These are phyloP conservation scores for Syndactyla subalaris DNA, from an alignment of 2,797 vertebrate species.

Conservation along the genomic window DNA sequence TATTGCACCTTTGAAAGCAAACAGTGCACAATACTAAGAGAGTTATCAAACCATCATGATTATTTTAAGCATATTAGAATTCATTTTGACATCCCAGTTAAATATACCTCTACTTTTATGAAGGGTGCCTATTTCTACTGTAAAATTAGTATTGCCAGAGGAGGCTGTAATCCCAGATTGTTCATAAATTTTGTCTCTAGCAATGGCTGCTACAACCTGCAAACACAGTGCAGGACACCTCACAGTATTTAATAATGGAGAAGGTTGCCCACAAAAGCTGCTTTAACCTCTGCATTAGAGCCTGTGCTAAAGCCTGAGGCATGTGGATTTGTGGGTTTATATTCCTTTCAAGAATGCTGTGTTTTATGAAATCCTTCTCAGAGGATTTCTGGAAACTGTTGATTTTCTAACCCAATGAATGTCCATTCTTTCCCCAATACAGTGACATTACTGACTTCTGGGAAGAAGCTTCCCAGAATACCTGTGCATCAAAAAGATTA, in stretches of 20 bases:
- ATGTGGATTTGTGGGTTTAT: background rate
- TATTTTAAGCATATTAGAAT: background rate
- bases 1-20: background rate
- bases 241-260: conserved; percentile 24
- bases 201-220: background rate
- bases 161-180: background rate
- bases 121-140: background rate
- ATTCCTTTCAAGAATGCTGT: background rate
- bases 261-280: background rate
- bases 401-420: background rate
- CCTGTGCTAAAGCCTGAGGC: background rate
- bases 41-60: background rate
- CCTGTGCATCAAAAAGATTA: background rate
- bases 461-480: background rate
- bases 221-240: background rate
- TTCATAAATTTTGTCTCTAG: background rate
- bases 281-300: background rate
- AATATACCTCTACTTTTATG: background rate
- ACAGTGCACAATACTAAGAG: background rate
- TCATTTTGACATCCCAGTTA: background rate
- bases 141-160: background rate
- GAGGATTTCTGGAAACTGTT: background rate
- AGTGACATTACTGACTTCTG: background rate
- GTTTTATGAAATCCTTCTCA: background rate
- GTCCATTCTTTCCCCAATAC: background rate